Base-by-base conservation (phyloP, 2,113 vertebrate genomes). In the Gallinago paraguaiae region DNA sequence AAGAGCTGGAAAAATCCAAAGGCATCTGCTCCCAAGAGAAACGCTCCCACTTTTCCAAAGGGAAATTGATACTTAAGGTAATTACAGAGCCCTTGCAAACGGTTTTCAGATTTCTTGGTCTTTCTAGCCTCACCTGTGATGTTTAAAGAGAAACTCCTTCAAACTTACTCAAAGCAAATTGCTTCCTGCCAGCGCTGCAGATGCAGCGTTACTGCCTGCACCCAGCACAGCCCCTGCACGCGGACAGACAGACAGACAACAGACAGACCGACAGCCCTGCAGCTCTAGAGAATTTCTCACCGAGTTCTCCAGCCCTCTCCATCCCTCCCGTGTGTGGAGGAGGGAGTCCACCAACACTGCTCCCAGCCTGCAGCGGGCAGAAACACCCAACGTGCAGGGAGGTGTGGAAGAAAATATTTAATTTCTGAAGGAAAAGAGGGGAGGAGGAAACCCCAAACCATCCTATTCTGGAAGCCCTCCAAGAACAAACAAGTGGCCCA, bases 401-500 rank as follows among this genome's bases (percentile, higher is more conserved):
- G 31, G 4, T 79, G 63, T 31, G 31, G 48, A 50, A 93, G 81
- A 30, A 30, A 86, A 59, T 46, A 43, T 33, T 86, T 76, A 1
- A 51, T 91, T 93, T 48, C 59, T 91, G 54, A 76, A 74, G 48
- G 65, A 37, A 63, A 92, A 60, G 23, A 10, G 7, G 10, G 53
- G 22, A 5, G 10, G 10, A 2, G 2, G 7, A 37, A 46, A 39
- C 41, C 18, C 54, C 17, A 15, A 53, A 61, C 10, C 10, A 46
- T n/a, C 17, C 4, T 31, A 3, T 2, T 17, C 35, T 88, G 94
- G 94, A 86, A 92, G 15, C 17, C 9, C 76, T 92, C 93, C 93
- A 90, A 88, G 91, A 76, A 45, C 54, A 91, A 91, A 94, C 54
- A 86, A 74, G 81, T 81, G 70, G 77, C 72, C 64, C 84, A 57